Base-by-base conservation (phyloP, 2,113 vertebrate species). In the Neogale vison region DNA sequence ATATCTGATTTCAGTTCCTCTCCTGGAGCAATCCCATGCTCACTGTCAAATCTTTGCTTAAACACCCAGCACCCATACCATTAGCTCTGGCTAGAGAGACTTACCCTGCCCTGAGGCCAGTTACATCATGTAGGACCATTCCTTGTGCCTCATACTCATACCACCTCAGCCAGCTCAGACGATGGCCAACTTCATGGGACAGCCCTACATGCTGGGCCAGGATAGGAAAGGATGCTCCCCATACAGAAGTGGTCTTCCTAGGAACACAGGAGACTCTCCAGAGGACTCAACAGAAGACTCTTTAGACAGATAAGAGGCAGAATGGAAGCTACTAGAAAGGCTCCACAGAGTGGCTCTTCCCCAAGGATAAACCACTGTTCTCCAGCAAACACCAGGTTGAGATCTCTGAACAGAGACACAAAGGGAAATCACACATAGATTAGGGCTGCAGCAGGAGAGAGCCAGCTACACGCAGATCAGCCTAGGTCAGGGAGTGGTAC, bases 1-100 rank as follows among this genome's bases (percentile, higher is more conserved):
- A 93, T 55, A 97, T 71, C 74, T 92, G 13, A 61, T 63, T 61
- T 63, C 83, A 88, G 85, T 72, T 72, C 39, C 39, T 90, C 69
- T 96, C 88, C 61, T 91, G 34, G 42, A 71, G n/a, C 88, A 88
- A 61, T 57, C 6, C 2, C 39, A 88, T 26, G 50, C 10, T 21
- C 69, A 95, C 10, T 71, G n/a, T 88, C 65, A 76, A 88, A 79
- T 36, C 8, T 89, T 91, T 93, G 80, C n/a, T 87, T 86, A 88
- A 84, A 92, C 61, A 57, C 57, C 47, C 63, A 26, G 55, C n/a
- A 92, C 42, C 52, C 39, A 67, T 1, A 50, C 31, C 24, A 36
- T 74, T 71, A 95, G 20, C 47, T 76, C n/a, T 69, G 14, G 31
- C 72, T 86, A 81, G 36, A 42, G 17, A 97, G 39, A 79, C 4